Evolutionary conservation across 2,888 invertebrate species (phyloP).

Genomic region (Hemicrepidius hirtus): DNA sequence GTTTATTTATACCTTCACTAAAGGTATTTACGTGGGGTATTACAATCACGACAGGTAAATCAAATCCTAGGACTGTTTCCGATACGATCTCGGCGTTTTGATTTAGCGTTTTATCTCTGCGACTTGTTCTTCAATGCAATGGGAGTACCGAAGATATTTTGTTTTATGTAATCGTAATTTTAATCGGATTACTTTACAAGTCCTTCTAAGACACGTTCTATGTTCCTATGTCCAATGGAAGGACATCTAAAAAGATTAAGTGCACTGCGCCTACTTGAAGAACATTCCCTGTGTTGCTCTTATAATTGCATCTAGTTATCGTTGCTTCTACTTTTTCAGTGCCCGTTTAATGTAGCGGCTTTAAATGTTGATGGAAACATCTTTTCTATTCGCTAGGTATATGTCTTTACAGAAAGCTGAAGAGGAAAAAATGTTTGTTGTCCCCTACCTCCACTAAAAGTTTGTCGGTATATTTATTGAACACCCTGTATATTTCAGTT

Average conservation of each 20-base stretch:
- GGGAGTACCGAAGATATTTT: constrained; percentile 22
- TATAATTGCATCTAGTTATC: neutral
- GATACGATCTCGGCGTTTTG: constrained; percentile 49
- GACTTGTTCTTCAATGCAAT: constrained; percentile 24
- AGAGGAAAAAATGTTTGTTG: no score
- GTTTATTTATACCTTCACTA: constrained; percentile 52
- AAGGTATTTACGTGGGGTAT: constrained; percentile 51
- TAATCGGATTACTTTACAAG: constrained; percentile 33
- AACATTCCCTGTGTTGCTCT: neutral
- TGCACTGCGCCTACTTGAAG: neutral
- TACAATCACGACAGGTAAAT: constrained; percentile 54
- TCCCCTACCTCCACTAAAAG: no score
- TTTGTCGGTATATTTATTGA: no score
- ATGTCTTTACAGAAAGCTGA: no score
- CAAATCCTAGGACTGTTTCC: constrained; percentile 45
- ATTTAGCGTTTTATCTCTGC: constrained; percentile 39
- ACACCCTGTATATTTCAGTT: no score
- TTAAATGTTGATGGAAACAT: no score
- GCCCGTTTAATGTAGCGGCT: no score
- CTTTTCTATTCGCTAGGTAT: no score
- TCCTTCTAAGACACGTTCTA: constrained; percentile 1
- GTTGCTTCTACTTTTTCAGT: no score
- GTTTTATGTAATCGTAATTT: constrained; percentile 38
- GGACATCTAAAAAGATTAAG: neutral
- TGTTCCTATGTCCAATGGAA: neutral